Evolutionary conservation across 2,797 vertebrate species (phyloP).

Genomic region (Naso thynnoides): DNA sequence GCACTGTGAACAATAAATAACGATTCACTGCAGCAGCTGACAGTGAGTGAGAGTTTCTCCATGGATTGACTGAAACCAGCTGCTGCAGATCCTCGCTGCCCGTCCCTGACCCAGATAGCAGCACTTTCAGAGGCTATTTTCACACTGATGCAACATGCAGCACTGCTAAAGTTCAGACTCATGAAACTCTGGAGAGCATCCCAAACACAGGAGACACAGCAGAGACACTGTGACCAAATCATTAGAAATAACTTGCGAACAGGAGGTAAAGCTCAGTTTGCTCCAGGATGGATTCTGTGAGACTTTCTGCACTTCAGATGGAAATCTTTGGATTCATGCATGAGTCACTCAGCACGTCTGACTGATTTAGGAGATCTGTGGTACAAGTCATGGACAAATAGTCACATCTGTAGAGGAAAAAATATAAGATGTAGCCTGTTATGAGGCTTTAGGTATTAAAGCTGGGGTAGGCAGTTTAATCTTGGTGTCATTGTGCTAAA

Average conservation of each 20-base stretch:
- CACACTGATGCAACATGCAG: constrained; percentile 3
- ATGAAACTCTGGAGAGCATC: background rate
- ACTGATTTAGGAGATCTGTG: background rate
- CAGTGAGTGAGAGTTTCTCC: constrained; percentile 16
- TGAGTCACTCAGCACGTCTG: background rate
- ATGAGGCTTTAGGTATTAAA: too few species aligned
- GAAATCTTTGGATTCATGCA: background rate
- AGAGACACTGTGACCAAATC: background rate
- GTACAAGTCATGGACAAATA: background rate
- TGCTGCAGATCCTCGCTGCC: constrained; percentile 32
- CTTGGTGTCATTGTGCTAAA: too few species aligned
- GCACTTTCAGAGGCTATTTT: constrained; percentile 23
- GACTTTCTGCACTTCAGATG: background rate
- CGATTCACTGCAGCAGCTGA: constrained; percentile 28
- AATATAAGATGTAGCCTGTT: too few species aligned
- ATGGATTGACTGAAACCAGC: constrained; percentile 41
- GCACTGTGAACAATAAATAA: constrained; percentile 20
- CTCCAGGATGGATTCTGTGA: background rate
- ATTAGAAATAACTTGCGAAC: background rate
- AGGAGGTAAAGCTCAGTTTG: background rate
- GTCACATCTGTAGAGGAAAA: background rate
- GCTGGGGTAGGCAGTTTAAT: too few species aligned
- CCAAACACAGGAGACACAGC: background rate
- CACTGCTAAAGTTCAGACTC: constrained; percentile 29
- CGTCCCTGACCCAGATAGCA: constrained; percentile 38